These are phyloP conservation scores for Caenorhabditis japonica DNA, from an alignment of 2,888 invertebrate species.

Conservation along the genomic window DNA sequence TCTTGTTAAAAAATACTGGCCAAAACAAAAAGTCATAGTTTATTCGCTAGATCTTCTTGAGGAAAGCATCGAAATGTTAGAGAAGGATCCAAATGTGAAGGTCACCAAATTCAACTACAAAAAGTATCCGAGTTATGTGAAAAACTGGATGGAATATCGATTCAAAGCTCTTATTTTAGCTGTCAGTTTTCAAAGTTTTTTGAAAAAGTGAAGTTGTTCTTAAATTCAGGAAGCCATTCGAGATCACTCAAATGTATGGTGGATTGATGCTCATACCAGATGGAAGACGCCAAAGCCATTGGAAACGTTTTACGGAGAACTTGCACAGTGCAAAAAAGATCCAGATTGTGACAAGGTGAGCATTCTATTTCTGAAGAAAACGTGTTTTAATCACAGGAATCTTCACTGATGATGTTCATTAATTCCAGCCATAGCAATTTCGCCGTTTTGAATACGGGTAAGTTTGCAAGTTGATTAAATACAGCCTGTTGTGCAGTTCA, in stretches of 20 bases:
- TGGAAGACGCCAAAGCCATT: constrained; percentile 26
- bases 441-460: constrained; percentile 18
- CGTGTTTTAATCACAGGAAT: not conserved
- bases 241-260: constrained; percentile 29
- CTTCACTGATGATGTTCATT: constrained; percentile 29
- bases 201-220: not conserved
- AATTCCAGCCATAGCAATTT: constrained; percentile 28
- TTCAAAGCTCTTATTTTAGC: constrained; percentile 32
- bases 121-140: constrained; percentile 22
- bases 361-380: not conserved
- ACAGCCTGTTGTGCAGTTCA: no score
- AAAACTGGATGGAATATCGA: constrained; percentile 31
- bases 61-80: not conserved
- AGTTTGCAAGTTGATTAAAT: no score
- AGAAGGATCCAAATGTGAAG: constrained; percentile 7
- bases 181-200: constrained; percentile 6
- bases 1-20: constrained; percentile 19
- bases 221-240: constrained; percentile 14
- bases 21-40: constrained; percentile 9
- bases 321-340: constrained; percentile 13
- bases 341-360: constrained; percentile 23
- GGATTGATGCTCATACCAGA: constrained; percentile 25
- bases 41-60: constrained; percentile 17
- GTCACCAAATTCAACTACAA: constrained; percentile 14
- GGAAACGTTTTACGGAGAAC: constrained; percentile 15